Percentiles rank a stretch among this genome's conserved stretches.
These are phyloP conservation scores for Andrena trimmerana DNA, from an alignment of 2,888 invertebrate species.

Conservation along the genomic window DNA sequence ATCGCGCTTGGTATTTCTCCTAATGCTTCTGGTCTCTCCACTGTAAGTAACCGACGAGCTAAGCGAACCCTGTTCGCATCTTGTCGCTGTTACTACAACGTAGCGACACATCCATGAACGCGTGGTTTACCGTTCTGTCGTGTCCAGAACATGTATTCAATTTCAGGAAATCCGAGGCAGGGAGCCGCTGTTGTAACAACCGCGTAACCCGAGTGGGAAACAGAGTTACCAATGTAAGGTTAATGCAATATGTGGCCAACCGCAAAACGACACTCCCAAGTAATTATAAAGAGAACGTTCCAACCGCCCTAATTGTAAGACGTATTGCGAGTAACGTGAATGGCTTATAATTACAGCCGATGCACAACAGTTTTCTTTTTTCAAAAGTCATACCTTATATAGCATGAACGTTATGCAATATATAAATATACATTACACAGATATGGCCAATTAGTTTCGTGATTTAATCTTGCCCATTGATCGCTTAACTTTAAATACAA, in stretches of 20 bases:
- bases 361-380: neutral
- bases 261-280: neutral
- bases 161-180: constrained; percentile 10
- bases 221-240: neutral
- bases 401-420: neutral
- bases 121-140: neutral
- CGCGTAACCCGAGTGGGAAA: neutral
- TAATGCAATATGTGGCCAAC: neutral
- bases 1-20: constrained; percentile 35
- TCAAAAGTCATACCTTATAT: neutral
- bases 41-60: neutral
- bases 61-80: constrained; percentile 7
- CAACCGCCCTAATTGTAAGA: too few species aligned
- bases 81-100: constrained; percentile 49
- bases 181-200: constrained; percentile 14
- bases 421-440: neutral
- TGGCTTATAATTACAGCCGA: neutral
- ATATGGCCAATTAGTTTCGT: neutral
- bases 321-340: neutral
- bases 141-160: constrained; percentile 15
- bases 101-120: constrained; percentile 38
- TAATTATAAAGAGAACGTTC: neutral
- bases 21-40: constrained; percentile 18
- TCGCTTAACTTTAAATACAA: neutral
- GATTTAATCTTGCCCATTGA: neutral